Evolutionary conservation across 2,888 invertebrate species (phyloP), one percentile per base, ranked within the genome.

Genomic region (Synergus gifuensis): DNA sequence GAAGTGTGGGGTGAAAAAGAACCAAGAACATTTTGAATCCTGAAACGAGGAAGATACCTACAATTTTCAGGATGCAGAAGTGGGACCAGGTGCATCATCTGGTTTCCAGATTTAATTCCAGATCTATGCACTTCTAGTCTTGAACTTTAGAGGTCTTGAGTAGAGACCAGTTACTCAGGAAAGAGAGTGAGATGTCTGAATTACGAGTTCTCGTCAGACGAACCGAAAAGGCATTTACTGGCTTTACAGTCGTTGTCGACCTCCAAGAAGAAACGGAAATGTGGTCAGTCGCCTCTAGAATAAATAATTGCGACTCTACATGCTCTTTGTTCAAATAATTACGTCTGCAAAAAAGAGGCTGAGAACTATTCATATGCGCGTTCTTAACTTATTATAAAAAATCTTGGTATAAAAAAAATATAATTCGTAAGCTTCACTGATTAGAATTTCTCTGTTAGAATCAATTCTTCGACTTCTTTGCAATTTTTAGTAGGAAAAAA

Each of bases 261-360:
- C 60, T n/a, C 5, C 66, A 78, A 82, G 79, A 80, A 84, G 83
- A 83, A 83, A 83, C 87, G 88, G 88, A 87, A 88, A 88, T 80
- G 87, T 87, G 88, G 85, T 86, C 86, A 86, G 86, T 87, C 86
- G 85, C 86, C 85, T 86, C 78, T 79, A 60, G 86, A 87, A 88
- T 88, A 87, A 87, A 85, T 86, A 86, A 87, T 87, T 78, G 54
- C 42, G 42, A 9, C 54, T 78, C 40, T 36, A n/a, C 36, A 73
- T 36, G 36, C n/a, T n/a, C 36, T 73, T 73, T 69, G 49, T 69
- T 69, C 16, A 28, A 62, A 28, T 12, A 14, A 62, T 62, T 49
- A 9, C n/a, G 14, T 36, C 28, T 54, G n/a, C 22, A 49, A 14
- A 28, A 46, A 28, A 69, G 4, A 69, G 7, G 46, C 60, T 60